Conservation (phyloP, 2,113 vertebrate genomes). For the Grammomys surdaster region DNA sequence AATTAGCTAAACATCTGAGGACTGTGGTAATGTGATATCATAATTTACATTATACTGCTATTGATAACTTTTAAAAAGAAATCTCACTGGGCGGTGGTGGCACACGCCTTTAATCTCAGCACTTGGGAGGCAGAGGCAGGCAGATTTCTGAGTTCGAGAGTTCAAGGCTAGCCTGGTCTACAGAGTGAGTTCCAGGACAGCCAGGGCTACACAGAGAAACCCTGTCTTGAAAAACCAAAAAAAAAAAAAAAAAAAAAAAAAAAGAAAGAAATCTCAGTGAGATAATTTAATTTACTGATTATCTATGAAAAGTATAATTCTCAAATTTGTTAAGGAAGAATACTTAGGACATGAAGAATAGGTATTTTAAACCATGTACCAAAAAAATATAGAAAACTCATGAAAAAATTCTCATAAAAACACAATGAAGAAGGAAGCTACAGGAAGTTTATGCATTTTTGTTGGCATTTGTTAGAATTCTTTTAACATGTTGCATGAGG, state of each 20-base stretch:
- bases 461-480: too few species aligned
- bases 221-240: too few species aligned
- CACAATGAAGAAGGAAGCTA: background rate
- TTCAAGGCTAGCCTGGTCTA: too few species aligned
- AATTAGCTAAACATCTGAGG: background rate
- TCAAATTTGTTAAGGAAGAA: background rate
- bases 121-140: too few species aligned
- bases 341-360: background rate
- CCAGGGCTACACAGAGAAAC: too few species aligned
- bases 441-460: background rate
- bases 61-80: background rate
- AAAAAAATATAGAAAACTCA: background rate
- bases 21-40: background rate
- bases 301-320: background rate
- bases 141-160: too few species aligned
- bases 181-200: too few species aligned
- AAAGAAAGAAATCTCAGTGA: background rate
- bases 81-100: background rate
- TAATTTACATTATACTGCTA: background rate
- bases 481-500: background rate
- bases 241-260: too few species aligned
- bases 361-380: background rate
- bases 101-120: too few species aligned
- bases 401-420: background rate
- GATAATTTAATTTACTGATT: background rate